These are phyloP conservation scores for Diploptera punctata DNA, from an alignment of 2,888 invertebrate species.

Conservation along the genomic window DNA sequence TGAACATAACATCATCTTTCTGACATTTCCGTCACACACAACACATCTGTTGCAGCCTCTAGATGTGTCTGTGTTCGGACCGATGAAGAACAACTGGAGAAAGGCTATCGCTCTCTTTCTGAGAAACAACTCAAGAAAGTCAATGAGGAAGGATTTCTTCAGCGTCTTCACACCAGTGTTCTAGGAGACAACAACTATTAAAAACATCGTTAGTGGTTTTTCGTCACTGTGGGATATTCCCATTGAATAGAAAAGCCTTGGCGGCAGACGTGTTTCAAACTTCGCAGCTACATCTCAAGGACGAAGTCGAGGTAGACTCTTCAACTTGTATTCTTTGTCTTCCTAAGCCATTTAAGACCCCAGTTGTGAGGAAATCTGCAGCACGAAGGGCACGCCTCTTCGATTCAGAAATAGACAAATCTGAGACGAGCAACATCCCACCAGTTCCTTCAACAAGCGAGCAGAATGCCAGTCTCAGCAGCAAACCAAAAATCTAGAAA, in stretches of 20 bases:
- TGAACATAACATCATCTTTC: neutral
- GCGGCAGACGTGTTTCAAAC: neutral
- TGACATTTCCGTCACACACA: no score
- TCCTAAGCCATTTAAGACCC: neutral
- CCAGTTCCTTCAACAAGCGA: neutral
- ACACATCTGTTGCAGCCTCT: neutral
- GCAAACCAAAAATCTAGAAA: no score
- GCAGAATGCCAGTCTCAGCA: neutral
- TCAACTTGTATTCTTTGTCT: neutral
- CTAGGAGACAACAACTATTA: no score
- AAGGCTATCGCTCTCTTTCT: neutral
- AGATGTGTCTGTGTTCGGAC: neutral
- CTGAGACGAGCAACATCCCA: no score
- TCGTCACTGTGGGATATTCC: neutral
- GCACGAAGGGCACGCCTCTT: neutral
- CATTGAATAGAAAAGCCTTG: neutral
- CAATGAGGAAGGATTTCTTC: neutral
- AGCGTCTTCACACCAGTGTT: neutral
- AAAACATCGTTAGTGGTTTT: conserved; percentile 2
- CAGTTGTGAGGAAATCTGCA: neutral
- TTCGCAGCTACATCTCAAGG: neutral
- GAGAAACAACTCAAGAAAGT: neutral
- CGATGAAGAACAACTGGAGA: neutral
- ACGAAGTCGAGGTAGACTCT: neutral
- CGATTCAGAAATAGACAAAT: neutral